Percentiles rank a stretch among this genome's conserved stretches.
phyloP scores from a whole-genome alignment of 2,797 vertebrate species.

The Anolis apletophallus region DNA sequence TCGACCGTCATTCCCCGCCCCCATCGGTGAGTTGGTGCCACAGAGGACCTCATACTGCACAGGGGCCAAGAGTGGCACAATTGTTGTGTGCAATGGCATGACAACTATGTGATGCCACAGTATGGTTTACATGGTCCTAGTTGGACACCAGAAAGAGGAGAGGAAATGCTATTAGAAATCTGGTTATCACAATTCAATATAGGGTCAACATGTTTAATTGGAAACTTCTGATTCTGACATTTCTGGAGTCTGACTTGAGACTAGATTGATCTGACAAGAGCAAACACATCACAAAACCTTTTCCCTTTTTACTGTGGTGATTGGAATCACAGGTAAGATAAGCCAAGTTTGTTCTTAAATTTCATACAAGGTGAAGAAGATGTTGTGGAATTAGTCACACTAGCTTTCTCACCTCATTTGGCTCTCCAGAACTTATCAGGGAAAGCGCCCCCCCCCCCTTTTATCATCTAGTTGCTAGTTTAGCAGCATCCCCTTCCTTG shows the following conservation, averaged over 20 bases:
- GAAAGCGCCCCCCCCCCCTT: no score
- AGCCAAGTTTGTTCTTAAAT: not conserved
- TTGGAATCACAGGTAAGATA: not conserved
- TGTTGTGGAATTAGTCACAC: no score
- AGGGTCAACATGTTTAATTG: not conserved
- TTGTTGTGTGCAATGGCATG: not conserved
- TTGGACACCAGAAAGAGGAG: not conserved
- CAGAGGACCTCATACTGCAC: not conserved
- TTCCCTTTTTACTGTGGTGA: not conserved
- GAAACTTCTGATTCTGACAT: not conserved
- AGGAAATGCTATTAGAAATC: not conserved
- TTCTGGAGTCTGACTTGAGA: not conserved
- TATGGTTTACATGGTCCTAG: not conserved
- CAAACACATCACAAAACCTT: not conserved
- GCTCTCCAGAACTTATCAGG: not conserved
- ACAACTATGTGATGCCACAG: no score
- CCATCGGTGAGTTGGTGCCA: not conserved
- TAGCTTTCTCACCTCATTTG: not conserved
- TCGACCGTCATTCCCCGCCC: slow-evolving; percentile 71
- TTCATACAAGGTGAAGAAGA: not conserved
- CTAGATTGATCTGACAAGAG: not conserved
- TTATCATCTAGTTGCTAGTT: no score
- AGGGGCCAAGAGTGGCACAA: not conserved
- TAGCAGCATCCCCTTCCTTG: no score
- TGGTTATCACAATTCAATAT: not conserved